A percentile compares a stretch with the other conserved stretches of the same genome.
These are phyloP conservation scores for Germaria angustata DNA, from an alignment of 2,888 invertebrate genomes.

Conservation along the genomic window DNA sequence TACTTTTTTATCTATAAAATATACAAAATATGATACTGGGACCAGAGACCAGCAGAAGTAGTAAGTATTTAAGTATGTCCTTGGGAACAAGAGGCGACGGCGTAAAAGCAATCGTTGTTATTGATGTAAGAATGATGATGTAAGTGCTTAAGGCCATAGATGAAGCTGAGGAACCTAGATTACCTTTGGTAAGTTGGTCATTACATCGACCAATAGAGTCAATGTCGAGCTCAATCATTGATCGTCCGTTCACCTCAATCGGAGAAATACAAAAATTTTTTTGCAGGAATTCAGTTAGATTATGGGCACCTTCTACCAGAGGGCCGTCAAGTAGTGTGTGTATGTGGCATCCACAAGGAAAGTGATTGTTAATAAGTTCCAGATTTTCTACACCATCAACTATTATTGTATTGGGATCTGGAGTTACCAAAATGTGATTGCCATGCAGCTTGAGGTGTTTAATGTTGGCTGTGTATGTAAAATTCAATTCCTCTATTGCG, in stretches of 20 bases:
- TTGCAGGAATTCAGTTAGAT: conserved; percentile 84
- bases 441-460: conserved; percentile 87
- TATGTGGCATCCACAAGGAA: conserved; percentile 92
- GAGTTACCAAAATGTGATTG: conserved; percentile 90
- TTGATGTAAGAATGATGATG: conserved; percentile 75
- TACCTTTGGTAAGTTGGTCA: conserved; percentile 85
- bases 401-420: conserved; percentile 84
- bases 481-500: conserved; percentile 87
- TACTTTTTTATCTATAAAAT: too few relatives aligned
- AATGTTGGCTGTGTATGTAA: conserved; percentile 86
- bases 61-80: conserved; percentile 1
- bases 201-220: conserved; percentile 85
- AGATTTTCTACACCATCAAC: conserved; percentile 87
- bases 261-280: conserved; percentile 93
- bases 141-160: conserved; percentile 75
- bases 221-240: conserved; percentile 85
- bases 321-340: conserved; percentile 89
- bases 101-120: conserved; percentile 70
- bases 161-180: conserved; percentile 82
- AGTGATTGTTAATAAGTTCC: conserved; percentile 88
- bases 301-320: conserved; percentile 84
- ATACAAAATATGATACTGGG: conserved; percentile 1
- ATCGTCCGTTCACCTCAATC: conserved; percentile 89
- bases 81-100: conserved; percentile 1
- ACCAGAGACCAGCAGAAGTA: not conserved